Conservation (phyloP, 2,797 vertebrate genomes). For the Ctenosaura bakeri region DNA sequence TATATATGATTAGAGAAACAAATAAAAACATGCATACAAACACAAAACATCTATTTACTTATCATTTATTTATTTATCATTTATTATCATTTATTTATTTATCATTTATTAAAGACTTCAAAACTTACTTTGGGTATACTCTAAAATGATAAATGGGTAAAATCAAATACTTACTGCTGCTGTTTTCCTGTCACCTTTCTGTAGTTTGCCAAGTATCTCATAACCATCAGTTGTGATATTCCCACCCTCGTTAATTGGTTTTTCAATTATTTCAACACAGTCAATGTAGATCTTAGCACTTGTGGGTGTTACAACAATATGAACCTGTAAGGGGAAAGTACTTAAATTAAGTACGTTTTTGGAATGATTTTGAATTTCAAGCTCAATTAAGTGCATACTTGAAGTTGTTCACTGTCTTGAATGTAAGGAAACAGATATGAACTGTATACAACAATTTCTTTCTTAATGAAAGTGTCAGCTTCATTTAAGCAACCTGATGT, state of each 20-base stretch:
- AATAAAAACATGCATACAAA: too few relatives aligned
- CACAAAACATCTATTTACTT: background rate
- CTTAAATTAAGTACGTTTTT: constrained; percentile 31
- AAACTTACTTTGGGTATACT: constrained; percentile 19
- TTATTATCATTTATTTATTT: background rate
- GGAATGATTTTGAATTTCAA: constrained; percentile 18
- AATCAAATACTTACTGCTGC: constrained; percentile 87
- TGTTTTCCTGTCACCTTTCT: constrained; percentile 87
- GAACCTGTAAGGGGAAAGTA: constrained; percentile 85
- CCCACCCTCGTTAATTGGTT: constrained; percentile 88
- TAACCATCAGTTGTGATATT: constrained; percentile 93
- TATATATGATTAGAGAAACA: background rate
- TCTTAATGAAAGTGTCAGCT: background rate
- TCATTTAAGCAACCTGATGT: background rate
- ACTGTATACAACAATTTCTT: background rate
- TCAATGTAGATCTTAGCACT: constrained; percentile 92
- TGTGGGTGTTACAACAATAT: constrained; percentile 91
- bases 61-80: background rate
- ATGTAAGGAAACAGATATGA: background rate
- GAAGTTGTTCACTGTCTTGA: background rate
- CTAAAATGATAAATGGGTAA: constrained; percentile 27
- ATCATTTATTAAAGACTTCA: background rate
- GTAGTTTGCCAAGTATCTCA: constrained; percentile 95
- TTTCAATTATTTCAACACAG: constrained; percentile 91
- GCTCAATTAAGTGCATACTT: background rate